Conservation (phyloP, 1,140 invertebrate genomes). For the Amphibalanus amphitrite region DNA sequence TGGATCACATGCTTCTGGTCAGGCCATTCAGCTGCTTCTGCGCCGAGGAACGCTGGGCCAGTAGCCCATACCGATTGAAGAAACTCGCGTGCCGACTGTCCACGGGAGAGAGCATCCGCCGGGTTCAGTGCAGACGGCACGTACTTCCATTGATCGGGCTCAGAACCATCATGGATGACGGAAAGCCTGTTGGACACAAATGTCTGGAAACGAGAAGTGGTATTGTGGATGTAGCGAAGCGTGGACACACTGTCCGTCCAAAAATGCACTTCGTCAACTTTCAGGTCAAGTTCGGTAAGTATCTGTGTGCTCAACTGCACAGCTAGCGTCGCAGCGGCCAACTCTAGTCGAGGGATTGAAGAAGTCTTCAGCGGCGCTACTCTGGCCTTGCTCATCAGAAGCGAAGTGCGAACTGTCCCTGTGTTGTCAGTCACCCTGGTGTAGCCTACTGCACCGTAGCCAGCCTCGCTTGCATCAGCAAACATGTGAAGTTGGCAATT, state of each 20-base stretch:
- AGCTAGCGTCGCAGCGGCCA: conserved; percentile 3
- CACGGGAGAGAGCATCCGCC: conserved; percentile 10
- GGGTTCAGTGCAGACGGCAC: conserved; percentile 11
- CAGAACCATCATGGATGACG: conserved; percentile 6
- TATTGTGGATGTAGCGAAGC: conserved; percentile 8
- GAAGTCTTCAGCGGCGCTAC: too few relatives aligned
- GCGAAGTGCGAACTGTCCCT: too few relatives aligned
- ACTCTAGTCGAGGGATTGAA: conserved; percentile 5
- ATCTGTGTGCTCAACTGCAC: not conserved
- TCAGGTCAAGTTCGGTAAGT: not conserved
- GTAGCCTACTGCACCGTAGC: too few relatives aligned
- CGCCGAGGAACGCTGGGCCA: conserved; percentile 2
- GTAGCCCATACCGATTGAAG: not conserved
- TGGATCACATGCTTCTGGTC: not conserved
- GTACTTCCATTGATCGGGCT: conserved; percentile 12
- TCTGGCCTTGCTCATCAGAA: too few relatives aligned
- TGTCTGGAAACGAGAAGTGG: conserved; percentile 4
- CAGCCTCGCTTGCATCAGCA: too few relatives aligned
- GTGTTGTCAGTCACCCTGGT: too few relatives aligned
- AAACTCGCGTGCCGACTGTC: not conserved
- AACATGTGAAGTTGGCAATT: too few relatives aligned
- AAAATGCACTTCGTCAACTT: not conserved
- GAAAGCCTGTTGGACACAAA: conserved; percentile 12
- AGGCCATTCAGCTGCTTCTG: not conserved
- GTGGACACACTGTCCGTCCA: conserved; percentile 10